A percentile compares a stretch with the other conserved stretches of the same genome.
phyloP scores from a whole-genome alignment of 2,797 vertebrate species.

The Trematomus bernacchii region DNA sequence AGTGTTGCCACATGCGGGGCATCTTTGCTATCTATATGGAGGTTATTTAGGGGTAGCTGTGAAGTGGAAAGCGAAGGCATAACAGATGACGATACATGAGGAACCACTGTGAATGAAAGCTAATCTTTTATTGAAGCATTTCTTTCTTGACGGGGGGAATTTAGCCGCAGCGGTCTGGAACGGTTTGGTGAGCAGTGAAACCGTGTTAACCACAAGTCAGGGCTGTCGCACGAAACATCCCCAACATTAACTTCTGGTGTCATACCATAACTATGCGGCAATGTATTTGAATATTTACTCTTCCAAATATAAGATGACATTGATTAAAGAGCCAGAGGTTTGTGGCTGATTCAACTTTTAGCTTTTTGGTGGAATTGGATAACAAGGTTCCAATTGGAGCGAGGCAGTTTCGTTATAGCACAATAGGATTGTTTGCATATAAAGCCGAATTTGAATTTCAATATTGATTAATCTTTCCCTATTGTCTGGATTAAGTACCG shows the following conservation, averaged over 20 bases:
- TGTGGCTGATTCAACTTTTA: not conserved
- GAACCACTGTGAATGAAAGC: slow-evolving; percentile 16
- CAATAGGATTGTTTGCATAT: too few relatives aligned
- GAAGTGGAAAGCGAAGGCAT: not conserved
- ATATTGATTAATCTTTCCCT: not conserved
- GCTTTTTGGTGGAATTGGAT: not conserved
- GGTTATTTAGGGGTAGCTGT: slow-evolving; percentile 26
- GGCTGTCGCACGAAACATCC: slow-evolving; percentile 34
- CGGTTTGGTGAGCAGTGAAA: slow-evolving; percentile 29
- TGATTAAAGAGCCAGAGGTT: not conserved
- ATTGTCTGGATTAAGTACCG: not conserved
- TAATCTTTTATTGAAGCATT: slow-evolving; percentile 10
- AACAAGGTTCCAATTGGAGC: not conserved
- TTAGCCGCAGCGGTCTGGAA: slow-evolving; percentile 49
- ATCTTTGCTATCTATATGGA: slow-evolving; percentile 37
- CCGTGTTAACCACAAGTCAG: slow-evolving; percentile 52
- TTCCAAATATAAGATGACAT: not conserved
- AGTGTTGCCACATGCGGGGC: slow-evolving; percentile 48
- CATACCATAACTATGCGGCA: slow-evolving; percentile 10
- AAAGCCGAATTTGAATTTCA: not conserved
- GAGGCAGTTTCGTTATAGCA: not conserved
- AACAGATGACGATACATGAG: slow-evolving; percentile 1
- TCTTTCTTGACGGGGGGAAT: slow-evolving; percentile 16
- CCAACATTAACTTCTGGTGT: slow-evolving; percentile 15
- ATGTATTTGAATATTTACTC: slow-evolving; percentile 18